Base-by-base conservation (phyloP, 2,113 vertebrate species). In the Etheostoma spectabile region DNA sequence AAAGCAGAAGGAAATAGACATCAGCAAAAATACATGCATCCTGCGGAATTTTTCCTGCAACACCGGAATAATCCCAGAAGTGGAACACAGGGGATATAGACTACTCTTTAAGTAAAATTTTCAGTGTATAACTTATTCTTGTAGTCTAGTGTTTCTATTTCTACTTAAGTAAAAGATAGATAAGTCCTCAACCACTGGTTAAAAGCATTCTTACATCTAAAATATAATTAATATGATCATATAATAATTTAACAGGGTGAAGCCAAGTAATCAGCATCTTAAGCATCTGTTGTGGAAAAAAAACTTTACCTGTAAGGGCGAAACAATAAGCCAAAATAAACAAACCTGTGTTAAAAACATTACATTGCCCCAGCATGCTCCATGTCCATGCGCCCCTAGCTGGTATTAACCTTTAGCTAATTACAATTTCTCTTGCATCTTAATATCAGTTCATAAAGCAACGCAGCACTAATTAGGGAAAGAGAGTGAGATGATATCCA, bases 371-470 rank as follows among this genome's bases (percentile, higher is more conserved):
- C 87, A 90, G 87, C 87, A 79, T 85, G 88, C 70, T 83, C 76
- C 66, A 6, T 87, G 84, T 86, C 88, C 89, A 79, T 86, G 88
- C 79, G 83, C 89, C 90, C 84, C 87, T 77, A 77, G 89, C 88
- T 85, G 87, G 27, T 89, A 90, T 90, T 93, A 94, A 91, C 89
- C 92, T 92, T 90, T 88, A 80, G 79, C 86, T 93, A 92, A 93
- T 94, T 91, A 92, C 88, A 62, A 80, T 88, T 91, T 90, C 88
- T 86, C 85, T 86, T 59, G 87, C 88, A 91, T 91, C 87, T 93
- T 89, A 91, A 93, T 88, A 93, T 91, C 85, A 85, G 87, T 88
- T 91, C 90, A 89, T 90, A 88, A 91, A 90, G 88, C 84, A 72
- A 88, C 55, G 70, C 87, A 64, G 79, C 4, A 52, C 90, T 93